Percentiles rank a stretch among this genome's conserved stretches.
Evolutionary conservation across 2,888 invertebrate genomes (phyloP).

Genomic region (Colostygia pectinataria): DNA sequence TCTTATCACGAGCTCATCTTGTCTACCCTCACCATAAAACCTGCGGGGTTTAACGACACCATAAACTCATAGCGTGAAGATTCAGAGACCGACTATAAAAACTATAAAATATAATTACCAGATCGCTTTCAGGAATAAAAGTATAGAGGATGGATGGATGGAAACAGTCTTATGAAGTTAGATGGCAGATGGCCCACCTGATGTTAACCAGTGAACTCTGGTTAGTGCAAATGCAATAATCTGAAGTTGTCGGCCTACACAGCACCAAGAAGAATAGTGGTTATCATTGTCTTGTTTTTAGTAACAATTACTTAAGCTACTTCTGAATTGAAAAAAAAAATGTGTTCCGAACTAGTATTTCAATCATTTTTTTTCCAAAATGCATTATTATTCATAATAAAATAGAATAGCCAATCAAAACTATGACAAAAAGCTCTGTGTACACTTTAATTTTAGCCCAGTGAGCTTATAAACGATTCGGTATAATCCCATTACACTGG

Average conservation of each 20-base stretch:
- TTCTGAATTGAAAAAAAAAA: no score
- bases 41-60: conserved; percentile 30
- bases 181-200: neutral
- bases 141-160: conserved; percentile 7
- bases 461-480: conserved; percentile 21
- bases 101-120: conserved; percentile 39
- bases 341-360: no score
- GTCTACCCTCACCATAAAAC: conserved; percentile 30
- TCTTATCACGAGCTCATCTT: conserved; percentile 33
- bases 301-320: no score
- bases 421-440: neutral
- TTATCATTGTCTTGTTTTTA: no score
- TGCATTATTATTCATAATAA: no score
- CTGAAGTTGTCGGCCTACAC: no score
- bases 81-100: conserved; percentile 35
- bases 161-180: conserved; percentile 3
- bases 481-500: conserved; percentile 29
- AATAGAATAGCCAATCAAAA: neutral
- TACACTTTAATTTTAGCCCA: conserved; percentile 14
- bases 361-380: no score
- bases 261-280: no score
- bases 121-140: conserved; percentile 36
- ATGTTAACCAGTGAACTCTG: conserved; percentile 1
- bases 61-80: conserved; percentile 33
- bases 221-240: neutral